Conservation (phyloP, 1,140 invertebrate genomes). For the Ooceraea biroi region DNA sequence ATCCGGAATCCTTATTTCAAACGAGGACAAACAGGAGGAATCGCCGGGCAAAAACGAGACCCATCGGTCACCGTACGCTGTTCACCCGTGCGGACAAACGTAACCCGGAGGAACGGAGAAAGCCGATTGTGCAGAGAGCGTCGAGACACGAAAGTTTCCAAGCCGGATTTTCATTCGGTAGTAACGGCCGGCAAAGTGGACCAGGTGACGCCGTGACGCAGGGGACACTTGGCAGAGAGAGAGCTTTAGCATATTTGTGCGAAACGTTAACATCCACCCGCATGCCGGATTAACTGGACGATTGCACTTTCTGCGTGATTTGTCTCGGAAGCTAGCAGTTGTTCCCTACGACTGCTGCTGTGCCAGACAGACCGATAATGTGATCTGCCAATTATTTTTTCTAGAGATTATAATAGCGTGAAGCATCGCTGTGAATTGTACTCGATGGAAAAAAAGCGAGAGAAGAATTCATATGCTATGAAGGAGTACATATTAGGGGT, state of each 20-base stretch:
- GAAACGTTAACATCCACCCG: conserved; percentile 38
- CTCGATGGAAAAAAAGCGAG: too few species aligned
- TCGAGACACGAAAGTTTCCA: conserved; percentile 46
- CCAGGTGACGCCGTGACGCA: conserved; percentile 36
- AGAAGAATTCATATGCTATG: too few species aligned
- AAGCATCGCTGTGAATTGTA: too few species aligned
- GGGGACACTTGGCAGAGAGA: conserved; percentile 18
- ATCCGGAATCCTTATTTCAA: conserved; percentile 61
- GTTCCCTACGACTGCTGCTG: not conserved
- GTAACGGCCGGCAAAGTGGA: conserved; percentile 28
- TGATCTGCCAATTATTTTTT: too few species aligned
- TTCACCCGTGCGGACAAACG: conserved; percentile 54
- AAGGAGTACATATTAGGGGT: too few species aligned
- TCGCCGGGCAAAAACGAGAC: conserved; percentile 36
- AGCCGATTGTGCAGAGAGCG: conserved; percentile 53
- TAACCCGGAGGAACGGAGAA: conserved; percentile 42
- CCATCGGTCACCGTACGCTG: conserved; percentile 22
- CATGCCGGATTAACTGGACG: conserved; percentile 21
- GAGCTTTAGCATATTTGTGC: conserved; percentile 43
- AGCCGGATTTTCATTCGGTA: conserved; percentile 58
- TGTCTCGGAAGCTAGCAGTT: not conserved
- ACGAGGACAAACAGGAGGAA: conserved; percentile 46
- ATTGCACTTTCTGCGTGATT: not conserved
- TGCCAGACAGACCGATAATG: not conserved
- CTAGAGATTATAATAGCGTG: too few species aligned